A percentile compares a stretch with the other conserved stretches of the same genome.
Conservation (phyloP, 2,888 invertebrate genomes). For the Orgyia antiqua region DNA sequence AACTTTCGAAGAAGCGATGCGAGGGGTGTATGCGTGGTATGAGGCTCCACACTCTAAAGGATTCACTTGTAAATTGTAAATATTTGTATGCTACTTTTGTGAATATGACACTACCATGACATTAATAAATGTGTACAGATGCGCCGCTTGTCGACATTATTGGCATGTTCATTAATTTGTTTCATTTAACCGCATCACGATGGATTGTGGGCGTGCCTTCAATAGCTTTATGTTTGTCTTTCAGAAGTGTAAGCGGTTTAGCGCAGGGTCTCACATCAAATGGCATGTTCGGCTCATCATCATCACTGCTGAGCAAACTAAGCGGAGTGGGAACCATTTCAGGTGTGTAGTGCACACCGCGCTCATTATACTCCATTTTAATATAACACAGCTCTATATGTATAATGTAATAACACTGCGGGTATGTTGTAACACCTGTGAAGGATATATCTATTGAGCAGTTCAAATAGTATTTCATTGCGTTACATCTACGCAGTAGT, state of each 20-base stretch:
- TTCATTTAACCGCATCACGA: conserved; percentile 20
- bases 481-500: conserved; percentile 1
- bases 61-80: conserved; percentile 48
- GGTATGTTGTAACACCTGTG: conserved; percentile 1
- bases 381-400: conserved; percentile 20
- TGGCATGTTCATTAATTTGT: conserved; percentile 41
- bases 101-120: conserved; percentile 32
- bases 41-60: conserved; percentile 9
- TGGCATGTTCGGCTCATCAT: conserved; percentile 87
- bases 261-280: conserved; percentile 81
- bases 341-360: conserved; percentile 48
- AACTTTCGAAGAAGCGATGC: conserved; percentile 8
- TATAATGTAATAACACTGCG: conserved; percentile 15
- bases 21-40: conserved; percentile 11
- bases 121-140: conserved; percentile 43
- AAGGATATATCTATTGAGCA: not conserved
- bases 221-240: conserved; percentile 50
- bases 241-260: conserved; percentile 74
- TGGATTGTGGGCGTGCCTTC: conserved; percentile 28
- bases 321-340: conserved; percentile 73
- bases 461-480: not conserved
- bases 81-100: conserved; percentile 44
- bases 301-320: conserved; percentile 79
- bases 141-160: conserved; percentile 29
- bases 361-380: conserved; percentile 10